These are phyloP conservation scores for Ahaetulla prasina DNA, from an alignment of 2,113 vertebrate species.

Conservation along the genomic window DNA sequence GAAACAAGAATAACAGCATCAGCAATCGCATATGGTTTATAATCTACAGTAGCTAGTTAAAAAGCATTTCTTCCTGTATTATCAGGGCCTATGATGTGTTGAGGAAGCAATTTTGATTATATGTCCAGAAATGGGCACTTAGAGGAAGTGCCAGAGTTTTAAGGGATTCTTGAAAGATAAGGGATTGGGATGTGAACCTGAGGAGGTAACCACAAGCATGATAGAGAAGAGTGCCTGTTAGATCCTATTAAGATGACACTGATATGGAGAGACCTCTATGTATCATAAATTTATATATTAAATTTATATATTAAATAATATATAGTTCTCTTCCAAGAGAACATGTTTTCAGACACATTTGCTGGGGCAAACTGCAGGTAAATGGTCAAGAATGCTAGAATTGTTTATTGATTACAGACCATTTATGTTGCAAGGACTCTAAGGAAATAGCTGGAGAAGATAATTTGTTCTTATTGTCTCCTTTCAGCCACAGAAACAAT, in stretches of 20 bases:
- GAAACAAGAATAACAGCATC: neutral
- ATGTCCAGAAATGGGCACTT: neutral
- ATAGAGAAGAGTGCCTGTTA: neutral
- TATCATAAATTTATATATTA: neutral
- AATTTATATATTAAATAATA: neutral
- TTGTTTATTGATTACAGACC: neutral
- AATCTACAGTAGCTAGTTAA: neutral
- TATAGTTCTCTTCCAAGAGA: neutral
- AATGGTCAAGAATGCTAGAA: neutral
- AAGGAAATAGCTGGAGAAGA: neutral
- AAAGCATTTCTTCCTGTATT: neutral
- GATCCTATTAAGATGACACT: neutral
- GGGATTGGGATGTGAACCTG: neutral
- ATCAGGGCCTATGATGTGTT: neutral
- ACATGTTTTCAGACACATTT: neutral
- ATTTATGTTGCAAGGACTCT: neutral
- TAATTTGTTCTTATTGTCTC: neutral
- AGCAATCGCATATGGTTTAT: neutral
- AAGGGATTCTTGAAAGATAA: neutral
- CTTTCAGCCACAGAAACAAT: neutral
- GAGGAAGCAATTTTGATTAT: neutral
- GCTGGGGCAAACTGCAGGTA: neutral
- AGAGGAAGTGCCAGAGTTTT: neutral
- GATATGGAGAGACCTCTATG: neutral
- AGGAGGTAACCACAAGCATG: neutral